Evolutionary conservation across 2,888 invertebrate species (phyloP).

Genomic region (Scaeva pyrastri): DNA sequence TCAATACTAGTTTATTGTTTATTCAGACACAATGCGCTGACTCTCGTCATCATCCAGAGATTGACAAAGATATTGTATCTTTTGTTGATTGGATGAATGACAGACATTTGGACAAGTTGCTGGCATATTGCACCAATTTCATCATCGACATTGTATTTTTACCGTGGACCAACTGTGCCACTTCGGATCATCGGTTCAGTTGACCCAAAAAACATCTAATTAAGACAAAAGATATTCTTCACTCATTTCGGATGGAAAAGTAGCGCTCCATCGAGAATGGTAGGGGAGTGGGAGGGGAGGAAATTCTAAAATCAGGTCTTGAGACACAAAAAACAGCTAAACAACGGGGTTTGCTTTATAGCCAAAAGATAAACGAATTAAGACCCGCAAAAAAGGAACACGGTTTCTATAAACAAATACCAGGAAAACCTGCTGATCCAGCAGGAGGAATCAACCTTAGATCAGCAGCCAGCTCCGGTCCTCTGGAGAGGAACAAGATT

Average conservation of each 20-base stretch:
- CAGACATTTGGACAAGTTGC: constrained; percentile 42
- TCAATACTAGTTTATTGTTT: constrained; percentile 10
- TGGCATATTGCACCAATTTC: constrained; percentile 57
- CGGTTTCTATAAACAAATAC: constrained; percentile 46
- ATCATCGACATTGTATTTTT: not conserved
- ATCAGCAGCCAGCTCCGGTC: constrained; percentile 10
- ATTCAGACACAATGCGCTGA: constrained; percentile 27
- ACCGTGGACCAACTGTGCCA: constrained; percentile 31
- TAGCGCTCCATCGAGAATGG: not conserved
- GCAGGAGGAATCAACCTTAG: constrained; percentile 54
- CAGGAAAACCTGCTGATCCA: constrained; percentile 71
- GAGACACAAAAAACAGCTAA: constrained; percentile 50
- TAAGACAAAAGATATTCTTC: constrained; percentile 40
- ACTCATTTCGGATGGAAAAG: not conserved
- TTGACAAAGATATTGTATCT: constrained; percentile 26
- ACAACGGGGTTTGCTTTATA: constrained; percentile 41
- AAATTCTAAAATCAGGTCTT: constrained; percentile 54
- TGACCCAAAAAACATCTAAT: constrained; percentile 60
- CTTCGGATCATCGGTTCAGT: constrained; percentile 33
- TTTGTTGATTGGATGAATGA: not conserved
- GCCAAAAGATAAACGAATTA: constrained; percentile 29
- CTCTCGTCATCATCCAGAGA: not conserved
- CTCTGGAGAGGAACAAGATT: constrained; percentile 57
- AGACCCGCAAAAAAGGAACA: constrained; percentile 7
- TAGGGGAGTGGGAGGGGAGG: not conserved